phyloP scores from a whole-genome alignment of 2,113 vertebrate genomes.

The Columba janthina region DNA sequence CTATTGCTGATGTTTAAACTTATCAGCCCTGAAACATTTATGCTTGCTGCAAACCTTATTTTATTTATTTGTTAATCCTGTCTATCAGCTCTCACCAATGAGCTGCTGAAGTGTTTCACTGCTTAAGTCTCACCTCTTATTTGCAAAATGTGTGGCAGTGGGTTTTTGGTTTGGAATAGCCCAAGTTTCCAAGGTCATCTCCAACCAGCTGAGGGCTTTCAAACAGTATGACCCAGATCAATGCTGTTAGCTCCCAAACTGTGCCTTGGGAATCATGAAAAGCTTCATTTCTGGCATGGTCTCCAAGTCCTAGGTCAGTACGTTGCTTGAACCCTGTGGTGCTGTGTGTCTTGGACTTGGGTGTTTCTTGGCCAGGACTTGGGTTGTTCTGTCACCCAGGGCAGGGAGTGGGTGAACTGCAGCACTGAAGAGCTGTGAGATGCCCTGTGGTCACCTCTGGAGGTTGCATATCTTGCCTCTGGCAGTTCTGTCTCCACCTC shows the following conservation, averaged over 20 bases:
- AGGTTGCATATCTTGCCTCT: background rate
- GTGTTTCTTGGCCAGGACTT: background rate
- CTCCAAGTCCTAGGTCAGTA: background rate
- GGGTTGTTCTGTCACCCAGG: rapidly evolving
- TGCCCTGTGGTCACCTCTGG: background rate
- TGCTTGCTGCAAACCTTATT: rapidly evolving
- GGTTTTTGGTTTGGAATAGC: background rate
- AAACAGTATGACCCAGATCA: background rate
- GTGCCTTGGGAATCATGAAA: background rate
- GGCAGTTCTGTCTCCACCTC: background rate
- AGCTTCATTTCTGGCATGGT: background rate
- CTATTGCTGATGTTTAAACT: background rate
- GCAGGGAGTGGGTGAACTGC: background rate
- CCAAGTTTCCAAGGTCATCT: background rate
- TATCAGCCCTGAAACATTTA: background rate
- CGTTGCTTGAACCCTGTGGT: rapidly evolving
- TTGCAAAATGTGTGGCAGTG: background rate
- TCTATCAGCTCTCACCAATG: rapidly evolving
- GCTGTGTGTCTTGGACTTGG: rapidly evolving
- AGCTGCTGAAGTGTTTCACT: background rate
- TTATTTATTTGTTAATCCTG: background rate
- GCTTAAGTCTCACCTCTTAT: background rate
- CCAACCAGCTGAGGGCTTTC: background rate
- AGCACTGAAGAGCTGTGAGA: background rate
- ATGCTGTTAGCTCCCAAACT: background rate